Percentiles rank a stretch among this genome's conserved stretches.
These are phyloP conservation scores for Lepus timidus DNA, from an alignment of 2,113 vertebrate species.

Conservation along the genomic window DNA sequence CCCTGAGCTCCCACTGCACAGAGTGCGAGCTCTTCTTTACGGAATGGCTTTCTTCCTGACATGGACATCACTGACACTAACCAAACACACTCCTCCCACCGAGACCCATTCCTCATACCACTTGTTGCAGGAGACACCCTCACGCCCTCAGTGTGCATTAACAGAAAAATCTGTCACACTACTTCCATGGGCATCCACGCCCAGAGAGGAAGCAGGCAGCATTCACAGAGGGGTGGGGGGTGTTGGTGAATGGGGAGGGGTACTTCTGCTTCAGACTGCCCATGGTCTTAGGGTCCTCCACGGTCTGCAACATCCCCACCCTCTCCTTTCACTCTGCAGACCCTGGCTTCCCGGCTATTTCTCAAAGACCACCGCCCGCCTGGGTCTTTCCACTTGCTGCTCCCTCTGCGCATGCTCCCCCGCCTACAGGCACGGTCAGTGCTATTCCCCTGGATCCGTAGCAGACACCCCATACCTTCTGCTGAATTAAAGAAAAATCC, in stretches of 20 bases:
- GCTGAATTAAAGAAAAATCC: slow-evolving; percentile 9
- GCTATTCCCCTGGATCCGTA: not conserved
- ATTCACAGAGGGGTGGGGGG: not conserved
- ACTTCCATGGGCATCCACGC: not conserved
- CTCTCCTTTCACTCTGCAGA: not conserved
- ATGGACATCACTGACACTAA: not conserved
- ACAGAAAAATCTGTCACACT: not conserved
- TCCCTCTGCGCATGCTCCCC: not conserved
- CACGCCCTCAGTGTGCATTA: not conserved
- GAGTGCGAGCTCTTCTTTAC: too few relatives aligned
- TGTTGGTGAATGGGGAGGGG: not conserved
- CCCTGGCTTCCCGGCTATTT: not conserved
- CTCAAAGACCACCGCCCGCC: not conserved
- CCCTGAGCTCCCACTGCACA: not conserved
- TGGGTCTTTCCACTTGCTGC: not conserved
- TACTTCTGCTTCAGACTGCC: not conserved
- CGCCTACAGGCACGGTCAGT: not conserved
- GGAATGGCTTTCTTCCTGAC: not conserved
- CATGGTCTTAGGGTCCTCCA: too few relatives aligned
- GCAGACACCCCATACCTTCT: not conserved
- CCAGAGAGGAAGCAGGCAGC: not conserved
- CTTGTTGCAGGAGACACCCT: not conserved
- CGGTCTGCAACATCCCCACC: accelerated
- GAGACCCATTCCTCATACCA: not conserved
- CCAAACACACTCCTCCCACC: not conserved